Percentiles rank a stretch among this genome's conserved stretches.
Evolutionary conservation across 2,888 invertebrate genomes (phyloP).

Genomic region (Aphodius sticticus): DNA sequence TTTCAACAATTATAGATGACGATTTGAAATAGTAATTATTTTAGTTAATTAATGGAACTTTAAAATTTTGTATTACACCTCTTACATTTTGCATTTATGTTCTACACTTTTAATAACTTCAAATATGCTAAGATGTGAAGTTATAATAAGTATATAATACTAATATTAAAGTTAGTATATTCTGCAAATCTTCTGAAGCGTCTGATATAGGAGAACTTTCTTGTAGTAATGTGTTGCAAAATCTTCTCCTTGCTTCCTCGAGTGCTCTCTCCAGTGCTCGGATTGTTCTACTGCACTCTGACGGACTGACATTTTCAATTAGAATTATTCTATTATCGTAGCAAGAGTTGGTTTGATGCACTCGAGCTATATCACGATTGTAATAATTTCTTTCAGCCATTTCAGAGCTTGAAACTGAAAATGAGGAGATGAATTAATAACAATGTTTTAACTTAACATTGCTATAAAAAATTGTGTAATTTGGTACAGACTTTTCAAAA

Average conservation of each 20-base stretch:
- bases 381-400: no score
- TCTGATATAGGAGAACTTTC: neutral
- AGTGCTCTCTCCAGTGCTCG: neutral
- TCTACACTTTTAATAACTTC: neutral
- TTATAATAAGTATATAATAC: neutral
- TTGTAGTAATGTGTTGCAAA: neutral
- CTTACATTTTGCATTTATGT: neutral
- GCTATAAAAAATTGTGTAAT: no score
- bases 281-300: neutral
- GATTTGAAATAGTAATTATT: neutral
- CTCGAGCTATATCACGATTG: no score
- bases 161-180: neutral
- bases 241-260: neutral
- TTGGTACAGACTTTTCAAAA: no score
- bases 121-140: neutral
- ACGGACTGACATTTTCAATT: no score
- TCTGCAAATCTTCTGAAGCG: neutral
- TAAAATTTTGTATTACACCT: neutral
- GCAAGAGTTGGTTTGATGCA: no score
- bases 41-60: neutral
- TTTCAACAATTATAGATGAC: neutral
- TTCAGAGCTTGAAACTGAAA: no score
- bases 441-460: no score
- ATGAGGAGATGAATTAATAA: no score
- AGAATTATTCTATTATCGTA: no score